Evolutionary conservation across 2,888 invertebrate genomes (phyloP), one percentile per base, ranked within the genome.

Genomic region (Xylota segnis): DNA sequence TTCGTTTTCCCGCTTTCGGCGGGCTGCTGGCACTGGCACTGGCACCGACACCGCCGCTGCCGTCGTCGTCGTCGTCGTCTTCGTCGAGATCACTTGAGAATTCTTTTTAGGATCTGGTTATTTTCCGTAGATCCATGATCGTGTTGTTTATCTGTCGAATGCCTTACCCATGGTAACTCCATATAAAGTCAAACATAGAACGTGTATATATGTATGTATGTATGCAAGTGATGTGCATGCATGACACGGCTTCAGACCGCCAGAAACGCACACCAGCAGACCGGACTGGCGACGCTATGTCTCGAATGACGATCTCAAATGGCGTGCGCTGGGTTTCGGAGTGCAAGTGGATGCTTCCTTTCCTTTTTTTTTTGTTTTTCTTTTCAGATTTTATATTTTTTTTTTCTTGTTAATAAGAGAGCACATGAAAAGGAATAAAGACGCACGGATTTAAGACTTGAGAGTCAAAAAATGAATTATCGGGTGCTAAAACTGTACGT

Each of bases 71-170:
- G 16, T 43, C 40, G 14, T 45, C 52, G 45, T 50, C 70, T 43
- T 40, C 54, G 61, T 75, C 52, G 75, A 82, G 72, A 86, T 86
- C 86, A 82, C 86, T 86, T 86, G 82, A 86, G 86, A 86, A 86
- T 86, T 86, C 86, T 86, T 84, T 86, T 82, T 82, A 77, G 86
- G 86, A 86, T 77, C 86, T 86, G 86, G 86, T 86, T 86, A 86
- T 86, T 82, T 86, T 86, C 86, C 86, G 76, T 81, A 77, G 82
- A 82, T 68, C 77, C 86, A 86, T 82, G 82, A 86, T 82, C 86
- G 86, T 82, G 82, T 77, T 86, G 86, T 86, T 82, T 86, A 86
- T 86, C 82, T 86, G 76, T 63, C 59, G 86, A 82, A 82, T 86
- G 82, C 86, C 86, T 77, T 86, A 86, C 47, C 86, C 76, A 75